These are phyloP conservation scores for Platyscapa corneri DNA, from an alignment of 1,140 invertebrate genomes.

Conservation along the genomic window DNA sequence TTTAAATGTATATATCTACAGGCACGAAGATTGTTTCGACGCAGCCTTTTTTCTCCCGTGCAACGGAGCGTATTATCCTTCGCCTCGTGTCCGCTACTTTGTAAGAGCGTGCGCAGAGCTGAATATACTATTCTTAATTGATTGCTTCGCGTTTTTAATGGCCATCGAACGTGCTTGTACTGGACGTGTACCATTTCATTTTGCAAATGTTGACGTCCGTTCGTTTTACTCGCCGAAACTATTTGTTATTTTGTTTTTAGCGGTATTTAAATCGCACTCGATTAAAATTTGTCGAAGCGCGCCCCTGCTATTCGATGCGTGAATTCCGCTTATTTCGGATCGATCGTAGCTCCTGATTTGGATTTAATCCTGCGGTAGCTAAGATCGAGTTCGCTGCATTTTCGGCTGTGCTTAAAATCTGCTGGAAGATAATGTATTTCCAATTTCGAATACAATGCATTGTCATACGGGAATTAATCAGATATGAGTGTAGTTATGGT, in stretches of 20 bases:
- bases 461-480: not conserved
- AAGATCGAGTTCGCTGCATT: too few relatives aligned
- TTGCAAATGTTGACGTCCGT: not conserved
- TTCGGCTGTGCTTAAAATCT: too few relatives aligned
- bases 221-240: not conserved
- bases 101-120: slow-evolving; percentile 11
- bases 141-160: slow-evolving; percentile 6
- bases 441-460: too few relatives aligned
- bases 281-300: too few relatives aligned
- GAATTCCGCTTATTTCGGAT: not conserved
- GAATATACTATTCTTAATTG: slow-evolving; percentile 23
- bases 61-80: not conserved
- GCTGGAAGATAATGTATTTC: too few relatives aligned
- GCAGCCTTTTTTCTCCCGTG: not conserved
- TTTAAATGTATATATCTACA: not conserved
- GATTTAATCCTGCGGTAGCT: too few relatives aligned
- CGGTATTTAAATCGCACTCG: too few relatives aligned
- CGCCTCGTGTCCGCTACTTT: slow-evolving; percentile 32
- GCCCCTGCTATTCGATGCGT: not conserved
- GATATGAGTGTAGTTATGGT: too few relatives aligned
- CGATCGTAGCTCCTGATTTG: not conserved
- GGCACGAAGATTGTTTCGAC: not conserved
- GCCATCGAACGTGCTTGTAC: not conserved
- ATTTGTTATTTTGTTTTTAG: not conserved
- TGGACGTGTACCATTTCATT: not conserved